Base-by-base conservation (phyloP, 2,888 invertebrate genomes). In the Agrypnus murinus region DNA sequence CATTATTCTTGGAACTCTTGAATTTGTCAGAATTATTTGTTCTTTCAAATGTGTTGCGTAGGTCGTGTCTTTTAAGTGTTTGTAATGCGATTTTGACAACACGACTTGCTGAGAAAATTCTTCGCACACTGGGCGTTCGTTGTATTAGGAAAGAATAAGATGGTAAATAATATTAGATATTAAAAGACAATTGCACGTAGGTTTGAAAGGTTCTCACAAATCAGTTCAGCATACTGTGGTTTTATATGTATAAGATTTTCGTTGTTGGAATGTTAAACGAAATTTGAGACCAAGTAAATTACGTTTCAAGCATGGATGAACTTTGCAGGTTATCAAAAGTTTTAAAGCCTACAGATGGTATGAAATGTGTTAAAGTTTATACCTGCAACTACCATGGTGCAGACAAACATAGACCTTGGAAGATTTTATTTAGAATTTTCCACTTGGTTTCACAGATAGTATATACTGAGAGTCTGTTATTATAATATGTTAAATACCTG, bases 11-110 rank as follows among this genome's bases (percentile, higher is more conserved):
- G 43, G 64, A 64, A 64, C 32, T 19, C 31, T 43, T 43, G 38
- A 53, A 59, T 60, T 65, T 67, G 66, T 67, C 50, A 59, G 38
- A 46, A 40, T 17, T 67, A 34, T 67, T 67, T 67, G 66, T 60
- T 67, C 58, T 19, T 50, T 25, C 25, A 25, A 50, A 65, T 46
- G 48, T 59, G 34, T 25, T 15, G 66, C 40, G 66, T 65, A 58
- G 65, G 65, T 65, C 46, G 65, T 25, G 10, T 34, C 46, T 25
- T 25, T n/a, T 25, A 25, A 25, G 25, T 25, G 59, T 57, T 59
- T 50, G 17, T 25, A 48, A 53, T 43, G 43, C 43, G 53, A 31
- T 12, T 53, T 53, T 31, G 14, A 53, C 14, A 53, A 53, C n/a
- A n/a, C n/a, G n/a, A n/a, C n/a, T n/a, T n/a, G n/a, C 10, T 40